Evolutionary conservation across 2,797 vertebrate species (phyloP).

Genomic region (Darevskia nairensis): DNA sequence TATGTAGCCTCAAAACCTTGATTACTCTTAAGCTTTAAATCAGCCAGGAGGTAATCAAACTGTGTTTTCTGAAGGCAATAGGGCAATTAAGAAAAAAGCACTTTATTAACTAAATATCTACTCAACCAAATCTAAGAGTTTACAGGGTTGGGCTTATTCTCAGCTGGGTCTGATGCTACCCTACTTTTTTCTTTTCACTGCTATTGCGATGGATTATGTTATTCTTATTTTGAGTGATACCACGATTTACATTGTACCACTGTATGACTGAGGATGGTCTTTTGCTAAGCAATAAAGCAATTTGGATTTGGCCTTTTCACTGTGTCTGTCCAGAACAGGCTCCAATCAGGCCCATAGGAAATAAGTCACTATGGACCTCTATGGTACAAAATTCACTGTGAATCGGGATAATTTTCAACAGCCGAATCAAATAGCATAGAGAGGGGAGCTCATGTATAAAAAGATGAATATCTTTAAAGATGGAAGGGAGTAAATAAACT

Average conservation of each 20-base stretch:
- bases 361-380: neutral
- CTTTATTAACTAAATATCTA: neutral
- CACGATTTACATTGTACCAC: no score
- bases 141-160: neutral
- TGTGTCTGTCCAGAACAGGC: neutral
- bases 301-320: neutral
- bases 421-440: neutral
- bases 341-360: neutral
- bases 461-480: neutral
- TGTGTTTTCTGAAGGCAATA: neutral
- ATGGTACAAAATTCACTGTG: neutral
- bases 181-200: no score
- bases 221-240: no score
- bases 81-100: neutral
- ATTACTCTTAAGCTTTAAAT: slow-evolving; percentile 3
- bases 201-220: no score
- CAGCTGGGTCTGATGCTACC: neutral
- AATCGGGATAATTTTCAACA: neutral
- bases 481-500: neutral
- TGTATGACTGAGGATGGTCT: no score
- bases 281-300: no score
- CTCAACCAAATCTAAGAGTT: neutral
- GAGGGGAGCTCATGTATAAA: no score
- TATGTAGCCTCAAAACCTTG: neutral
- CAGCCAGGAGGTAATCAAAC: neutral